Conservation (phyloP, 1,140 invertebrate species). For the Ips typographus region DNA sequence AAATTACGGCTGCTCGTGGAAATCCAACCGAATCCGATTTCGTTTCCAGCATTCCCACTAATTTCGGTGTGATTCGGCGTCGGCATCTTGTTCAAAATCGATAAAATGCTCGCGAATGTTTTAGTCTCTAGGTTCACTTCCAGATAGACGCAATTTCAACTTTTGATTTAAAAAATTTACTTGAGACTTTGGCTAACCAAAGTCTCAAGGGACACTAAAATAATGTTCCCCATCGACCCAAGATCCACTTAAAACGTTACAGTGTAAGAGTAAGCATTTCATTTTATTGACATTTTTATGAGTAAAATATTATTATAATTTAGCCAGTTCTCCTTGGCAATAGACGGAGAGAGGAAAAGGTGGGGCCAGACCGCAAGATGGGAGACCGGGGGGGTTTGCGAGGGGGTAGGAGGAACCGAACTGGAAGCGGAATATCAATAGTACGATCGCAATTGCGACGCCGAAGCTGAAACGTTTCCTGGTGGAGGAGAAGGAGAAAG, state of each 20-base stretch:
- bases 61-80: constrained; percentile 31
- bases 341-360: constrained; percentile 18
- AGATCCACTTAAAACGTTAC: no score
- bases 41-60: constrained; percentile 30
- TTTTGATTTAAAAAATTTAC: no score
- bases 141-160: no score
- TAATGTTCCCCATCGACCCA: no score
- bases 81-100: constrained; percentile 25
- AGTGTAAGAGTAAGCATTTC: constrained; percentile 38
- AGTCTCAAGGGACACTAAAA: no score
- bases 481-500: constrained; percentile 13
- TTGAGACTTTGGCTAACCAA: no score
- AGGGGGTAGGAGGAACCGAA: constrained; percentile 42
- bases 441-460: constrained; percentile 51
- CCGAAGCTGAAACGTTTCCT: constrained; percentile 40
- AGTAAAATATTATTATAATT: constrained; percentile 43
- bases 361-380: constrained; percentile 32
- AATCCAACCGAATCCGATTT: constrained; percentile 35
- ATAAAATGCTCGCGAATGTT: constrained; percentile 14
- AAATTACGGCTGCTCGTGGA: constrained; percentile 38
- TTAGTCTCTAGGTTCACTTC: neutral
- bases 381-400: constrained; percentile 20
- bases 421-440: constrained; percentile 52
- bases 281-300: constrained; percentile 46
- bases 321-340: constrained; percentile 25